Conservation (phyloP, 2,888 invertebrate genomes). For the Hirtodrosophila alboralis region DNA sequence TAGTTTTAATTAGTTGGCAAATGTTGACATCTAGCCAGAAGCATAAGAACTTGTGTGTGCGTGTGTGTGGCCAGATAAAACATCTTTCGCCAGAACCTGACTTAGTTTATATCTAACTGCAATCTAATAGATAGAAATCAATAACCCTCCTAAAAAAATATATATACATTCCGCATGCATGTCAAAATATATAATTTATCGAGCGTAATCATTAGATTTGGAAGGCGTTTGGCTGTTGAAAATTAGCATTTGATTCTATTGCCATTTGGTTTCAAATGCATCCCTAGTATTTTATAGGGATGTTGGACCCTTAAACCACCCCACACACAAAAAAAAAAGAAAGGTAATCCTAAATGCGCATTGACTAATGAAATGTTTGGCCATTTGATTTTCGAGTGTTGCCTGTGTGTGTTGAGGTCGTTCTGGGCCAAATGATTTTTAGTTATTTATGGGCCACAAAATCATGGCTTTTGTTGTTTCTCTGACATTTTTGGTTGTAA, state of each 20-base stretch:
- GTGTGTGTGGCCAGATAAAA: slow-evolving; percentile 59
- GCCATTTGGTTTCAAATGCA: slow-evolving; percentile 22
- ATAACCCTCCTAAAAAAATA: not conserved
- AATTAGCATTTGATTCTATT: slow-evolving; percentile 79
- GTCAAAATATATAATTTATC: slow-evolving; percentile 81
- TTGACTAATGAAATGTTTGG: slow-evolving; percentile 70
- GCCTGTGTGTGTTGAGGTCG: slow-evolving; percentile 74
- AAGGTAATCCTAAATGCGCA: slow-evolving; percentile 46
- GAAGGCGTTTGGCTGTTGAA: slow-evolving; percentile 40
- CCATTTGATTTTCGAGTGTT: slow-evolving; percentile 33
- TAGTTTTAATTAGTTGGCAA: slow-evolving; percentile 69
- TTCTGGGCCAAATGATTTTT: slow-evolving; percentile 80
- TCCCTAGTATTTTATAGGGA: slow-evolving; percentile 7
- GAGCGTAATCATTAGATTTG: slow-evolving; percentile 64
- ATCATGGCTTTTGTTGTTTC: slow-evolving; percentile 30
- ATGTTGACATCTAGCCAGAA: slow-evolving; percentile 53
- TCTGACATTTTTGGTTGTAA: slow-evolving; percentile 21
- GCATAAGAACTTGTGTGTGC: slow-evolving; percentile 16
- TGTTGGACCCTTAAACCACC: slow-evolving; percentile 23
- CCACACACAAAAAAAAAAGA: not conserved
- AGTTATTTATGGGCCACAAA: slow-evolving; percentile 80
- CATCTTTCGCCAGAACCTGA: slow-evolving; percentile 31
- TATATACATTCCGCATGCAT: slow-evolving; percentile 36
- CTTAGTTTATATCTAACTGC: slow-evolving; percentile 10
- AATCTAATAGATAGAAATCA: slow-evolving; percentile 39